A percentile compares a stretch with the other conserved stretches of the same genome.
These are phyloP conservation scores for Dromiciops gliroides DNA, from an alignment of 2,113 vertebrate species.

Conservation along the genomic window DNA sequence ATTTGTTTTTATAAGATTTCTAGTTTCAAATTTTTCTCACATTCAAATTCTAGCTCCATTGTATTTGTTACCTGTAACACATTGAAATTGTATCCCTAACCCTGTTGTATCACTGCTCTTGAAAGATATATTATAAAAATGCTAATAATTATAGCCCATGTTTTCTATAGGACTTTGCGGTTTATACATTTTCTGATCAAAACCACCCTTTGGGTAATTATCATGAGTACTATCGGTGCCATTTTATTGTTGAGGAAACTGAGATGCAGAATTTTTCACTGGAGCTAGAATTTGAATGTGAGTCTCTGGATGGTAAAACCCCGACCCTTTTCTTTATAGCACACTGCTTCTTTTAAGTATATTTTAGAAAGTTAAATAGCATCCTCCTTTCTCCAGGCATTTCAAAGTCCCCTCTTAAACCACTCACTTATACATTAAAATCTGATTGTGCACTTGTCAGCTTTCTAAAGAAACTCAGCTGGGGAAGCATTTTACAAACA, in stretches of 20 bases:
- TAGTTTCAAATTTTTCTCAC: too few species aligned
- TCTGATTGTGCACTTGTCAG: slow-evolving; percentile 46
- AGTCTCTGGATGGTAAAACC: neutral
- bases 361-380: slow-evolving; percentile 57
- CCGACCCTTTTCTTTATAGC: slow-evolving; percentile 50
- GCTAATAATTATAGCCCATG: neutral
- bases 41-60: too few species aligned
- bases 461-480: slow-evolving; percentile 61
- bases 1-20: too few species aligned
- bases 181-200: neutral
- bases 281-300: neutral
- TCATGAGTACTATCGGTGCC: neutral
- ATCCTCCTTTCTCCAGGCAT: slow-evolving; percentile 25
- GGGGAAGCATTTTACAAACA: slow-evolving; percentile 58
- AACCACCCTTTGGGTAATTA: neutral
- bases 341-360: slow-evolving; percentile 45
- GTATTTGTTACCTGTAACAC: too few species aligned
- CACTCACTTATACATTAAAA: slow-evolving; percentile 45
- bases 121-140: neutral
- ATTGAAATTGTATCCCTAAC: neutral
- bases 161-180: neutral
- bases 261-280: neutral
- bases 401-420: slow-evolving; percentile 16
- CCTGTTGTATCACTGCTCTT: neutral
- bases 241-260: neutral